Percentiles rank a stretch among this genome's conserved stretches.
These are phyloP conservation scores for Ciconia maguari DNA, from an alignment of 2,113 vertebrate species.

Conservation along the genomic window DNA sequence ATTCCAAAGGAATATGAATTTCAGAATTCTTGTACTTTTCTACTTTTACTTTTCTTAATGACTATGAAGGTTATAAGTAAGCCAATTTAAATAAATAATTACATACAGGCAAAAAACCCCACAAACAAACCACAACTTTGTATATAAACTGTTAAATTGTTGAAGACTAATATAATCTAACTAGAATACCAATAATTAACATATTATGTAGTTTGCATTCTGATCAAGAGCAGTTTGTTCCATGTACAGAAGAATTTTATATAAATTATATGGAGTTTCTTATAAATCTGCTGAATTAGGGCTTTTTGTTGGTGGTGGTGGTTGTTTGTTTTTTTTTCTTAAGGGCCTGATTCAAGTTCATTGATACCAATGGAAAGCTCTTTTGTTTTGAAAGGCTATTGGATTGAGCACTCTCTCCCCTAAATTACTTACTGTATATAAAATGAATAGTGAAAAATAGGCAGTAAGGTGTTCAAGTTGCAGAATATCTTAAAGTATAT, in stretches of 20 bases:
- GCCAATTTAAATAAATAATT: not conserved
- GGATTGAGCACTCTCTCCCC: not conserved
- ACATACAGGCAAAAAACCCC: accelerated
- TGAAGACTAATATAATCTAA: not conserved
- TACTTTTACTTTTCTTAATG: not conserved
- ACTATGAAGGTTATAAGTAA: not conserved
- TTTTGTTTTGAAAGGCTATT: not conserved
- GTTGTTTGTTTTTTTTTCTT: not conserved
- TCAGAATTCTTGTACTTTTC: not conserved
- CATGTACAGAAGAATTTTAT: not conserved
- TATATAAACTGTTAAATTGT: not conserved
- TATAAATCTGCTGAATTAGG: not conserved
- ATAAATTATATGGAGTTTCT: not conserved
- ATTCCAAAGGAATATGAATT: not conserved
- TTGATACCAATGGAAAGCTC: not conserved
- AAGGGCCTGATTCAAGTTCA: not conserved
- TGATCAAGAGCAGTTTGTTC: not conserved
- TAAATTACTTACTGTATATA: not conserved
- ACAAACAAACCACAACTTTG: not conserved
- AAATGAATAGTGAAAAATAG: not conserved
- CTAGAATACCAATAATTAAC: not conserved
- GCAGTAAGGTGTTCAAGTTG: not conserved
- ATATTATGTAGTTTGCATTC: not conserved
- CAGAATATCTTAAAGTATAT: not conserved
- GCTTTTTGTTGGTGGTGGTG: not conserved